Conservation (phyloP, 2,888 invertebrate genomes). For the Ophraella communa region DNA sequence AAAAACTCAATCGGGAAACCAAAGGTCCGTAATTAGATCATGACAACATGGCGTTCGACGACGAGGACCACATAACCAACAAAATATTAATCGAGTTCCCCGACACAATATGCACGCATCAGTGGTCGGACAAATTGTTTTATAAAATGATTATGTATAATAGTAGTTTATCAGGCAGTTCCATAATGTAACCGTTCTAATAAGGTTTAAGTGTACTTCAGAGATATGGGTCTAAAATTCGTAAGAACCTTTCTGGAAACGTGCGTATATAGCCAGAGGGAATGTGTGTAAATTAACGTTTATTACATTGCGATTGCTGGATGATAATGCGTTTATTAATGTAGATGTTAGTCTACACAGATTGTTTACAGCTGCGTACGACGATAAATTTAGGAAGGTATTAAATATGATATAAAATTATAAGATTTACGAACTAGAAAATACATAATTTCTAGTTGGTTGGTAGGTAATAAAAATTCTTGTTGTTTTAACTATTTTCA, state of each 20-base stretch:
- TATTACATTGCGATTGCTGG: slow-evolving; percentile 42
- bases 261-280: slow-evolving; percentile 38
- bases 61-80: slow-evolving; percentile 53
- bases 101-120: slow-evolving; percentile 69
- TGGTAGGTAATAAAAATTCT: too few relatives aligned
- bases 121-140: slow-evolving; percentile 78
- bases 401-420: neutral
- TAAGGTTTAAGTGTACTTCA: slow-evolving; percentile 52
- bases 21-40: slow-evolving; percentile 43
- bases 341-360: slow-evolving; percentile 30
- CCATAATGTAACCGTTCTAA: slow-evolving; percentile 52
- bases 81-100: slow-evolving; percentile 62
- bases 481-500: too few relatives aligned
- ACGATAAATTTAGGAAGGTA: neutral
- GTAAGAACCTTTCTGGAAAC: slow-evolving; percentile 36
- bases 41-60: slow-evolving; percentile 45
- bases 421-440: too few relatives aligned
- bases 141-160: slow-evolving; percentile 79
- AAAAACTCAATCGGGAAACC: slow-evolving; percentile 28
- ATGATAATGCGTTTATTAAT: slow-evolving; percentile 41
- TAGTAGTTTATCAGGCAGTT: slow-evolving; percentile 59
- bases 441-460: too few relatives aligned
- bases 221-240: slow-evolving; percentile 44
- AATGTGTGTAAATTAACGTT: slow-evolving; percentile 42
- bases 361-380: slow-evolving; percentile 11